A percentile compares a stretch with the other conserved stretches of the same genome.
Evolutionary conservation across 2,888 invertebrate genomes (phyloP).

Genomic region (Tricholauxania praeusta): DNA sequence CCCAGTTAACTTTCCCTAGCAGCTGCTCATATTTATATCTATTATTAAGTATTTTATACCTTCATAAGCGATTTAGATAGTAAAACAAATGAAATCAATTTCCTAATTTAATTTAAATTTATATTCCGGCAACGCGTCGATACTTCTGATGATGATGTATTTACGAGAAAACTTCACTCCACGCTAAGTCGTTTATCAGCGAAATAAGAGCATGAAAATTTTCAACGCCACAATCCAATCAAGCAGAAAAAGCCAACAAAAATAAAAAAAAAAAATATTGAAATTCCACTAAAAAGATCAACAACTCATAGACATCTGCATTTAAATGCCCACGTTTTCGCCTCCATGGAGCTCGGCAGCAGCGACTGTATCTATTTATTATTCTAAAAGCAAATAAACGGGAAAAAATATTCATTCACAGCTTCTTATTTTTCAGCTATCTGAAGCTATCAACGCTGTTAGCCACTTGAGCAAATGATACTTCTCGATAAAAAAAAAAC

Average conservation of each 20-base stretch:
- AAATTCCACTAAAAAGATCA: slow-evolving; percentile 8
- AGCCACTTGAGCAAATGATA: slow-evolving; percentile 31
- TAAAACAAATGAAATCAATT: too few relatives aligned
- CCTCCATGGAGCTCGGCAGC: too few relatives aligned
- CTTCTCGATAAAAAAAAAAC: not conserved
- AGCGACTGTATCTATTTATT: slow-evolving; percentile 10
- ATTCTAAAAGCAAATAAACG: slow-evolving; percentile 24
- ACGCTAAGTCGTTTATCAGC: slow-evolving; percentile 12
- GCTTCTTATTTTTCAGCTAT: slow-evolving; percentile 16
- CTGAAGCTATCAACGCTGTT: slow-evolving; percentile 27
- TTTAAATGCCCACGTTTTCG: too few relatives aligned
- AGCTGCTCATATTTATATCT: not conserved
- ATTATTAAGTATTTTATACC: too few relatives aligned
- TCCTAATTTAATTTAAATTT: too few relatives aligned
- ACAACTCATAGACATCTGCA: slow-evolving; percentile 9
- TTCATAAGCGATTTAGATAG: too few relatives aligned
- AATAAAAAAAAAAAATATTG: not conserved
- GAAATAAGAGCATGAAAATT: slow-evolving; percentile 22
- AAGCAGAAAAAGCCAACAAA: not conserved
- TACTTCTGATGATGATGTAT: slow-evolving; percentile 4
- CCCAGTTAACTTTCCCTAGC: not conserved
- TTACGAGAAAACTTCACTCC: slow-evolving; percentile 19
- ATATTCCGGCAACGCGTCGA: not conserved
- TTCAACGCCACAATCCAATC: slow-evolving; percentile 35
- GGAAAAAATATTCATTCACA: slow-evolving; percentile 23